Percentiles rank a stretch among this genome's conserved stretches.
phyloP scores from a whole-genome alignment of 1,140 invertebrate genomes.

The Brachionus asplanchnoidis region DNA sequence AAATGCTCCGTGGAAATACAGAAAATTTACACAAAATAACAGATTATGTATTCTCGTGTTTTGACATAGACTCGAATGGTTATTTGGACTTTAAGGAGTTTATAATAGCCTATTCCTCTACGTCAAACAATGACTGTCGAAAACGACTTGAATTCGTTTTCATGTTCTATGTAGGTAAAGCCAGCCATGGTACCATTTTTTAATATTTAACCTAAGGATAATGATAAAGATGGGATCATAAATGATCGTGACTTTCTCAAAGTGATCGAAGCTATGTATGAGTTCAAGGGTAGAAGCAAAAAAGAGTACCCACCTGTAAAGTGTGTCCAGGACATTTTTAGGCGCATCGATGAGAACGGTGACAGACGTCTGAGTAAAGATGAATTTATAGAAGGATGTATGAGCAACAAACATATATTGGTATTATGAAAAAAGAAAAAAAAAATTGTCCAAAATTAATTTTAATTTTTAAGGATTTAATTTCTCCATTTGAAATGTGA shows the following conservation, averaged over 20 bases:
- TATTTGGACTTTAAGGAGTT: conserved; percentile 39
- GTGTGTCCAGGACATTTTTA: conserved; percentile 40
- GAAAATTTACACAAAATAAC: conserved; percentile 38
- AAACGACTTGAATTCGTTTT: conserved; percentile 40
- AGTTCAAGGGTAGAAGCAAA: conserved; percentile 34
- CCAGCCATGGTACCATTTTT: not conserved
- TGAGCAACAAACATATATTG: conserved; percentile 39
- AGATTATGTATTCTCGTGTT: conserved; percentile 33
- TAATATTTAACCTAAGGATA: conserved; percentile 19
- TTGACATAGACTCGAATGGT: conserved; percentile 39
- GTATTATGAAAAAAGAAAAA: not conserved
- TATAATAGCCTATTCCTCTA: conserved; percentile 34
- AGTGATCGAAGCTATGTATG: conserved; percentile 39
- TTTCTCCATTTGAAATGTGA: conserved; percentile 40
- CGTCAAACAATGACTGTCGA: not conserved
- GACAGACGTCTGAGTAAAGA: conserved; percentile 36
- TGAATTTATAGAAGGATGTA: conserved; percentile 40
- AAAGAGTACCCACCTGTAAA: conserved; percentile 36
- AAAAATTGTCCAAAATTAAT: not conserved
- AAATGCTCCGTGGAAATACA: not conserved
- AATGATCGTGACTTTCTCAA: conserved; percentile 37
- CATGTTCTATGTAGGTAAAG: conserved; percentile 29
- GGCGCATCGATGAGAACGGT: conserved; percentile 34
- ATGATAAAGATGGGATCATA: conserved; percentile 38
- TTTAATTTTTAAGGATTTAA: conserved; percentile 37